Evolutionary conservation across 2,888 invertebrate genomes (phyloP), one percentile per base, ranked within the genome.

Genomic region (Helicoverpa assulta): DNA sequence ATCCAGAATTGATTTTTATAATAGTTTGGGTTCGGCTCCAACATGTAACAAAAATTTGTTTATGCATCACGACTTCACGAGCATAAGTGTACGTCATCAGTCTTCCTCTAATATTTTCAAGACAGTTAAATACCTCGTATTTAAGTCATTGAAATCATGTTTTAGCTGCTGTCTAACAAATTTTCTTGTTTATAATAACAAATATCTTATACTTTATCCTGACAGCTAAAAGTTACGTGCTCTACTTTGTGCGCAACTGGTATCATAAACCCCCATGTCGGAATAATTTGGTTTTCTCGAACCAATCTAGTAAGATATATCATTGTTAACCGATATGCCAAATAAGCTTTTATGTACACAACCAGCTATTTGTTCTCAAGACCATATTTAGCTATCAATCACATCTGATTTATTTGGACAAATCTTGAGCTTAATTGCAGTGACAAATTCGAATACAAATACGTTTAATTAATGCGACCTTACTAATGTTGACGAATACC

Each of bases 341-440:
- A 80, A 81, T 73, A 73, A 69, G 70, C 69, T 62, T 76, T 59
- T 70, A 73, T 62, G 60, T 67, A 65, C 51, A 69, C 63, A 61
- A 47, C 47, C 51, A 78, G 69, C 59, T 75, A 73, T 80, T 74
- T 80, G 71, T 72, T 76, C 70, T 66, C 54, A 73, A 62, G 68
- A 57, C 84, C 76, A 64, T 83, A 85, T 80, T 76, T 73, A 76
- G 83, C 74, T 79, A 82, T 81, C 84, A 68, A 73, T 82, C 64
- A 52, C 19, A 72, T 76, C 76, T 67, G 70, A 76, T 73, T 76
- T 82, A 82, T 84, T 78, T 79, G 63, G 51, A 73, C 64, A 76
- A 77, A 76, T 67, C 67, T 72, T 75, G 64, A 76, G 68, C 64
- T 71, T 72, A 82, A 80, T 77, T 75, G 77, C 55, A 61, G 60